Conservation (phyloP, 1,140 invertebrate species). For the Archegozetes longisetosus region DNA sequence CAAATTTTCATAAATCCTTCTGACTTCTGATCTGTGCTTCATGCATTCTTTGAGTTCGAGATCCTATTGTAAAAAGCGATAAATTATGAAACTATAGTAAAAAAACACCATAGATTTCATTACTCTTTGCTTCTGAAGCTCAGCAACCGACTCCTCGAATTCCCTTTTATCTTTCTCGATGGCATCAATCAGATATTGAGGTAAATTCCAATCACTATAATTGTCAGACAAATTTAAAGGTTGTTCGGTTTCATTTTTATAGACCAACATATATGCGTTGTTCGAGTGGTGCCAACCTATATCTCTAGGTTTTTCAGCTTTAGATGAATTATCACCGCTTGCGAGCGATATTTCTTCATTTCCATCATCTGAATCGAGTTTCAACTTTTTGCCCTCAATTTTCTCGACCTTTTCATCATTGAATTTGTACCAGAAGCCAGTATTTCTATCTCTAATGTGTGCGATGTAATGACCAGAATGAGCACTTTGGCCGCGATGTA, state of each 20-base stretch:
- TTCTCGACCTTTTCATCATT: slow-evolving; percentile 50
- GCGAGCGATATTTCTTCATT: slow-evolving; percentile 1
- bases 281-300: slow-evolving; percentile 32
- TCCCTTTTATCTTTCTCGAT: slow-evolving; percentile 31
- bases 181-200: slow-evolving; percentile 24
- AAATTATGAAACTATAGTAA: not conserved
- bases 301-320: slow-evolving; percentile 14
- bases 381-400: slow-evolving; percentile 38
- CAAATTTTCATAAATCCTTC: slow-evolving; percentile 5
- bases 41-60: not conserved
- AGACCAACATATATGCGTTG: slow-evolving; percentile 51
- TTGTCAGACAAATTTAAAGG: slow-evolving; percentile 14
- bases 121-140: slow-evolving; percentile 27
- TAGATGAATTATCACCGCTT: not conserved
- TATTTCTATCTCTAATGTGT: slow-evolving; percentile 38
- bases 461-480: slow-evolving; percentile 55
- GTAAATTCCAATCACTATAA: slow-evolving; percentile 20
- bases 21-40: slow-evolving; percentile 25
- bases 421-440: slow-evolving; percentile 34
- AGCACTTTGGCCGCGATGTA: slow-evolving; percentile 46
- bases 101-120: not conserved
- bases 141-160: slow-evolving; percentile 31
- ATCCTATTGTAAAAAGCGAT: not conserved
- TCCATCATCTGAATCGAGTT: slow-evolving; percentile 33
- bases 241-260: slow-evolving; percentile 26